A percentile compares a stretch with the other conserved stretches of the same genome.
phyloP scores from a whole-genome alignment of 2,797 vertebrate genomes.

The Cyclopterus lumpus region DNA sequence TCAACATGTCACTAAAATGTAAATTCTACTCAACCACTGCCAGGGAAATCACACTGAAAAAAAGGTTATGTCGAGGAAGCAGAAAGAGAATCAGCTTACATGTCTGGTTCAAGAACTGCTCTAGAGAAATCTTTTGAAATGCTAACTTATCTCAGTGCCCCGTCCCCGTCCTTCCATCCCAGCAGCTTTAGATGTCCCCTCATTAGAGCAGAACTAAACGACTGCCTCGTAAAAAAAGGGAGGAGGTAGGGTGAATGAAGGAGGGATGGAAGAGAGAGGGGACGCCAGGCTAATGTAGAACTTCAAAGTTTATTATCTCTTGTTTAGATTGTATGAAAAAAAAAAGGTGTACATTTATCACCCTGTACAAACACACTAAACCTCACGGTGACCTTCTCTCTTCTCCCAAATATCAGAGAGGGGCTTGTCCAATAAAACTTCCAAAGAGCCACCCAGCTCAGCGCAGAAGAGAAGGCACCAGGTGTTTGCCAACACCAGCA shows the following conservation, averaged over 20 bases:
- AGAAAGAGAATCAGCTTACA: slow-evolving; percentile 69
- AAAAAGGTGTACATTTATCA: slow-evolving; percentile 64
- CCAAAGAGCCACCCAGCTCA: slow-evolving; percentile 47
- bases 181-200: slow-evolving; percentile 68
- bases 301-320: slow-evolving; percentile 64
- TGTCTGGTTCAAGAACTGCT: slow-evolving; percentile 66
- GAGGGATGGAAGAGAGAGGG: slow-evolving; percentile 58
- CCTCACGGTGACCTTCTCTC: slow-evolving; percentile 56
- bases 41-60: slow-evolving; percentile 75
- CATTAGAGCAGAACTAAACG: slow-evolving; percentile 65
- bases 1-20: slow-evolving; percentile 72
- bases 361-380: slow-evolving; percentile 71
- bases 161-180: slow-evolving; percentile 59
- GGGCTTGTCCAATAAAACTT: slow-evolving; percentile 45
- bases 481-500: slow-evolving; percentile 70
- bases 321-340: slow-evolving; percentile 61
- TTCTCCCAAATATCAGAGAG: slow-evolving; percentile 45
- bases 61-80: slow-evolving; percentile 64
- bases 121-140: slow-evolving; percentile 53
- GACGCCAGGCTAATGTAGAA: slow-evolving; percentile 49
- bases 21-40: slow-evolving; percentile 75
- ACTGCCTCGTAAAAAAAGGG: slow-evolving; percentile 70
- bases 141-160: slow-evolving; percentile 36
- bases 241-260: slow-evolving; percentile 68
- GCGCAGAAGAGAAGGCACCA: slow-evolving; percentile 61